Evolutionary conservation across 2,888 invertebrate genomes (phyloP).

Genomic region (Psylliodes chrysocephalus): DNA sequence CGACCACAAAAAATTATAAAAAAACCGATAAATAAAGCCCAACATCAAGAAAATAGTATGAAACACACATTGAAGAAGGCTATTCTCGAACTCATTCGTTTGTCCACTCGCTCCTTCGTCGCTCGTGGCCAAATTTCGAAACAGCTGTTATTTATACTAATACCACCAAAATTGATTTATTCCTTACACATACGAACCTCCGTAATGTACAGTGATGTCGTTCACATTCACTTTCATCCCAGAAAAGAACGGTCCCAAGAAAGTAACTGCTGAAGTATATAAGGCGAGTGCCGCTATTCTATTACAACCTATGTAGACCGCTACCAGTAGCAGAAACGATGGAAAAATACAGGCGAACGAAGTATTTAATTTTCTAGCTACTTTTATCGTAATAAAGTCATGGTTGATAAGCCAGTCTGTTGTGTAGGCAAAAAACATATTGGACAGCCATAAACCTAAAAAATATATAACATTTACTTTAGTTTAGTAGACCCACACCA

Average conservation of each 20-base stretch:
- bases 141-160: too few relatives aligned
- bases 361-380: slow-evolving; percentile 65
- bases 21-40: too few relatives aligned
- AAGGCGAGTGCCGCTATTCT: slow-evolving; percentile 7
- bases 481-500: too few relatives aligned
- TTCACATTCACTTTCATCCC: slow-evolving; percentile 40
- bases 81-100: too few relatives aligned
- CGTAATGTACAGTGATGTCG: slow-evolving; percentile 31
- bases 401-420: slow-evolving; percentile 73
- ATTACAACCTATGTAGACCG: slow-evolving; percentile 29
- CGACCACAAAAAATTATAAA: too few relatives aligned
- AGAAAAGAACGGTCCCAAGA: slow-evolving; percentile 30
- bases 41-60: too few relatives aligned
- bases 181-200: not conserved
- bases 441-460: slow-evolving; percentile 70
- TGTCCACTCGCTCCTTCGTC: too few relatives aligned
- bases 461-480: too few relatives aligned
- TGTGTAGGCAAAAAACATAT: slow-evolving; percentile 69
- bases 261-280: not conserved
- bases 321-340: not conserved
- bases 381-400: slow-evolving; percentile 66
- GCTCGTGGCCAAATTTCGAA: too few relatives aligned
- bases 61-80: too few relatives aligned
- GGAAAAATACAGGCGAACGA: slow-evolving; percentile 19
- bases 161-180: too few relatives aligned